Evolutionary conservation across 2,797 vertebrate genomes (phyloP), one percentile per base, ranked within the genome.

Genomic region (Podarcis lilfordi): DNA sequence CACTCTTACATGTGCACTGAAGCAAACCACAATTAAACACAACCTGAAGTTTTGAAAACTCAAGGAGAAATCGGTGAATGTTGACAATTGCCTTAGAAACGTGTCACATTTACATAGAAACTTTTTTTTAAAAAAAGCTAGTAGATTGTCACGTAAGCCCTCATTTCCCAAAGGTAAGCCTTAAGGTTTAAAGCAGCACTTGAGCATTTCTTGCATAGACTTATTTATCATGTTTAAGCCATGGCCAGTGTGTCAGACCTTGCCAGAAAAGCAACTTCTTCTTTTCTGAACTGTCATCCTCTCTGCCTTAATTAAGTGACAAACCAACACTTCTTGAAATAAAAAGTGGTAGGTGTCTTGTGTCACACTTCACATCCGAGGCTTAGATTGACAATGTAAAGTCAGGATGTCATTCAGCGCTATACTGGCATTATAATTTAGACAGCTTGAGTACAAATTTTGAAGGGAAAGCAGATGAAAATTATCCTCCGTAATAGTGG

Each of bases 221-320:
- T 87, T 85, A n/a, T 15, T 82, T 92, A 88, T 91, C 81, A 32
- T 76, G 84, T 87, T 93, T 77, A 82, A 82, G 61, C 77, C 86
- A 27, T 92, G 37, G 87, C 77, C 86, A 71, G 87, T 11, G n/a
- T 94, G 32, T 93, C 92, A 95, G 80, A 85, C 86, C 37, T 89
- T 95, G 82, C 68, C 88, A 91, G 86, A 93, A 40, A 86, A 87
- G 32, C 74, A 80, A 35, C 29, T 78, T 92, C 75, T 87, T 27
- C 80, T 94, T 82, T 83, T 92, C 32, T 90, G 83, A 95, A 92
- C 80, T 92, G 93, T 93, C 94, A 96, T 81, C 76, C 5, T 72
- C 5, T 69, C 82, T 85, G 86, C 84, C 89, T 95, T 93, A 95
- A 96, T 96, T 95, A 95, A 91, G 82, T 69, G 92, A 85, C 82